phyloP scores from a whole-genome alignment of 2,888 invertebrate species.

The Zygaena filipendulae region DNA sequence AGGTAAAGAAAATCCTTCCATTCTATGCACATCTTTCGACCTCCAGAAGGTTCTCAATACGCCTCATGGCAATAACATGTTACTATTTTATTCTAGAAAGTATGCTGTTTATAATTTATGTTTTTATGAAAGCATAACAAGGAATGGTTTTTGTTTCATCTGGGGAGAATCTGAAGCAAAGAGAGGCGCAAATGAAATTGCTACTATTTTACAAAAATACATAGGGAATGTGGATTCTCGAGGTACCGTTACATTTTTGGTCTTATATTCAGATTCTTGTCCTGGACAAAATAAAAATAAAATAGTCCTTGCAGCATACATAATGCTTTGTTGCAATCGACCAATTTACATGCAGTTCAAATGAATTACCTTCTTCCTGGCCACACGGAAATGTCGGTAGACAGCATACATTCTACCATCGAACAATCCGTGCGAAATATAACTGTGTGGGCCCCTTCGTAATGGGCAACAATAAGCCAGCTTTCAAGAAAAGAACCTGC shows the following conservation, averaged over 20 bases:
- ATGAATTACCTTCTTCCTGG: conserved; percentile 20
- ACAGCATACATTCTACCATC: conserved; percentile 17
- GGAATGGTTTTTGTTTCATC: conserved; percentile 14
- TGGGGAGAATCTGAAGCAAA: conserved; percentile 19
- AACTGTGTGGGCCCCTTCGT: conserved; percentile 17
- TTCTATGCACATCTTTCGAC: conserved; percentile 13
- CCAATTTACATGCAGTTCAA: conserved; percentile 13
- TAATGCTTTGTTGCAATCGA: conserved; percentile 6
- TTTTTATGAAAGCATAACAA: conserved; percentile 17
- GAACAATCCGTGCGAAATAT: conserved; percentile 16
- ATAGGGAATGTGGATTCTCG: conserved; percentile 14
- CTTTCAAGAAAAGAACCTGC: conserved; percentile 8
- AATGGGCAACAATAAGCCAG: conserved; percentile 14
- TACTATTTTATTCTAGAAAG: conserved; percentile 17
- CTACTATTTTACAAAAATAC: conserved; percentile 12
- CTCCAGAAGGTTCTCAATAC: conserved; percentile 15
- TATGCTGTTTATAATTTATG: conserved; percentile 16
- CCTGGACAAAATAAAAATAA: conserved; percentile 21
- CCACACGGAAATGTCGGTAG: conserved; percentile 19
- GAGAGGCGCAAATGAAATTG: conserved; percentile 18
- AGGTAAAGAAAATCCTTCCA: conserved; percentile 10
- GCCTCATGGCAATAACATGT: conserved; percentile 14
- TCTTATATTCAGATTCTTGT: conserved; percentile 17
- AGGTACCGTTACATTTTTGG: conserved; percentile 12
- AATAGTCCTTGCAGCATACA: conserved; percentile 18